These are phyloP conservation scores for Paratilapia polleni DNA, from an alignment of 2,113 vertebrate genomes.

Conservation along the genomic window DNA sequence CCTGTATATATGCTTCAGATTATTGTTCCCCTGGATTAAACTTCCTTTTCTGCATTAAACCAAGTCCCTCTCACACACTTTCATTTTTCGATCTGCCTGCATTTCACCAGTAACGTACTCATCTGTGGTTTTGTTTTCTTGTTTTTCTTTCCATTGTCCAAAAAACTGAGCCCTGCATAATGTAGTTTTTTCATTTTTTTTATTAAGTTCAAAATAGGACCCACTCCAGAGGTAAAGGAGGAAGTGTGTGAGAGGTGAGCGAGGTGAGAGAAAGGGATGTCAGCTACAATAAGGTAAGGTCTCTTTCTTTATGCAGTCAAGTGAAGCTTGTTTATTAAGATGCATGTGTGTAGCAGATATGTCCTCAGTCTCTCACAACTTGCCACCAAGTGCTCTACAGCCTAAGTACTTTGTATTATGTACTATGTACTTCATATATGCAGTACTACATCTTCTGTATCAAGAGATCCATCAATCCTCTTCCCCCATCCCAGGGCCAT, in stretches of 20 bases:
- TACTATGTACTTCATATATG: neutral
- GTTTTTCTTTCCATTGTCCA: slow-evolving; percentile 73
- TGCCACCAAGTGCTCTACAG: neutral
- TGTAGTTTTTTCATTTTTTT: slow-evolving; percentile 74
- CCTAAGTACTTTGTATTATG: neutral
- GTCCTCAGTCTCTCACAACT: slow-evolving; percentile 32
- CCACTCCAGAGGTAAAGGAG: slow-evolving; percentile 51
- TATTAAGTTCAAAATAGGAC: slow-evolving; percentile 71
- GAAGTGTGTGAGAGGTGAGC: neutral
- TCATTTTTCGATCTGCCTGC: slow-evolving; percentile 58
- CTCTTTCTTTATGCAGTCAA: slow-evolving; percentile 31
- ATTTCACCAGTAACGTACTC: slow-evolving; percentile 45
- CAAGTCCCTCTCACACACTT: slow-evolving; percentile 15
- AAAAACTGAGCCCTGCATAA: slow-evolving; percentile 59
- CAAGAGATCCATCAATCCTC: slow-evolving; percentile 23
- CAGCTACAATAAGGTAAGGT: slow-evolving; percentile 9
- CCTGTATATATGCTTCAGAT: neutral
- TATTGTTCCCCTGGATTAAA: neutral
- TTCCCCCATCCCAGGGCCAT: slow-evolving; percentile 34
- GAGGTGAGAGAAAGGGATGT: neutral
- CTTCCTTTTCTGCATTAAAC: neutral
- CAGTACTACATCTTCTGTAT: slow-evolving; percentile 20
- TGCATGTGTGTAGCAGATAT: slow-evolving; percentile 24
- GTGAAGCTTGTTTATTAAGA: slow-evolving; percentile 36
- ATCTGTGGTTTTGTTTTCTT: slow-evolving; percentile 17